Evolutionary conservation across 2,797 vertebrate genomes (phyloP).

Genomic region (Eremophila alpestris): DNA sequence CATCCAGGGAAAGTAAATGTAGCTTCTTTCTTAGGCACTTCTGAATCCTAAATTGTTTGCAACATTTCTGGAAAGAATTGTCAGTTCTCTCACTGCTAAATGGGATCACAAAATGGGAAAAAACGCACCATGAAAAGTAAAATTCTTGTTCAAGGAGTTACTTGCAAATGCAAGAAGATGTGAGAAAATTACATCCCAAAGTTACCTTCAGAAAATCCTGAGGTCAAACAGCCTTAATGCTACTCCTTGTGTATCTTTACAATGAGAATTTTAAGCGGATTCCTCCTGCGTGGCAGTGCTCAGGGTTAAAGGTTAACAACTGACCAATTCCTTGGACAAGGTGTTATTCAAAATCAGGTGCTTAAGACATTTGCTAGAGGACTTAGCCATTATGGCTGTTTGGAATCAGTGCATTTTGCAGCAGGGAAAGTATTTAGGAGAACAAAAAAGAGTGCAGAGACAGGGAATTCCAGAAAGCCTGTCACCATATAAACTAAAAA

Average conservation of each 20-base stretch:
- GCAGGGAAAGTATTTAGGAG: constrained; percentile 72
- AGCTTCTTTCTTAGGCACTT: not conserved
- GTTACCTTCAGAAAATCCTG: constrained; percentile 71
- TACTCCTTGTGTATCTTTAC: constrained; percentile 26
- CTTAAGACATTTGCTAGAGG: constrained; percentile 79
- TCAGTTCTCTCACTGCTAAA: not conserved
- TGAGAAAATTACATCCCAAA: constrained; percentile 10
- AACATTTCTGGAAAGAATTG: not conserved
- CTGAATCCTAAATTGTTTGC: not conserved
- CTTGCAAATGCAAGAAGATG: constrained; percentile 45
- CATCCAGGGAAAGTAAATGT: not conserved
- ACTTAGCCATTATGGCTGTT: constrained; percentile 71
- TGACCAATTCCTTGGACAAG: constrained; percentile 74
- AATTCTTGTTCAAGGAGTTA: constrained; percentile 9
- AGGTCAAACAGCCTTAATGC: constrained; percentile 72
- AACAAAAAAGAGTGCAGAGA: constrained; percentile 68
- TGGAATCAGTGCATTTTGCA: constrained; percentile 68
- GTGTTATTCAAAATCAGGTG: constrained; percentile 77
- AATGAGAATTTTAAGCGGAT: constrained; percentile 69
- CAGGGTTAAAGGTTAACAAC: constrained; percentile 78
- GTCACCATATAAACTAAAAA: constrained; percentile 56
- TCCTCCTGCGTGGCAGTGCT: constrained; percentile 51
- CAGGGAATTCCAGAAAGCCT: constrained; percentile 71
- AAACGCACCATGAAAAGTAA: not conserved
- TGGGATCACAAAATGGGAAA: not conserved